A percentile compares a stretch with the other conserved stretches of the same genome.
phyloP scores from a whole-genome alignment of 2,888 invertebrate genomes.

The Eulithis prunata region DNA sequence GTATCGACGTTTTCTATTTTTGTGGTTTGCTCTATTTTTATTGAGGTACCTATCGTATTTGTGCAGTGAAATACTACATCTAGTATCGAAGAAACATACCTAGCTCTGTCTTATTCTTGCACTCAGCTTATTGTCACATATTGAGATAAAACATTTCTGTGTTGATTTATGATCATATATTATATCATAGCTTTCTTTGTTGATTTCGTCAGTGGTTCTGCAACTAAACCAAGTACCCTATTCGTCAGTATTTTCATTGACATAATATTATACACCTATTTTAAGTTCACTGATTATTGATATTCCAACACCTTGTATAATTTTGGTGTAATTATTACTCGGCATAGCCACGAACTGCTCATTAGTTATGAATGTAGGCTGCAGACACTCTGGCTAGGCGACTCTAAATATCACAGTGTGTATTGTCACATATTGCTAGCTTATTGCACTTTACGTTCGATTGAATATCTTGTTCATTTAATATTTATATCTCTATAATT shows the following conservation, averaged over 20 bases:
- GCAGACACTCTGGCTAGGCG: conserved; percentile 19
- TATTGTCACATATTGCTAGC: neutral
- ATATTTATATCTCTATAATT: neutral
- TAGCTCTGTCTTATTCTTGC: no score
- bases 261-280: no score
- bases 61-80: conserved; percentile 11
- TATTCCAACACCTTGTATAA: neutral
- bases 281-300: neutral
- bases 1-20: conserved; percentile 26
- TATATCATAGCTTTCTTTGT: no score
- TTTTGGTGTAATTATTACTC: conserved; percentile 10
- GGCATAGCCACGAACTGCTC: conserved; percentile 9
- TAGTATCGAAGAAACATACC: neutral
- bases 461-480: no score
- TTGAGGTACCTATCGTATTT: conserved; percentile 4
- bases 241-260: no score
- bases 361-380: conserved; percentile 26
- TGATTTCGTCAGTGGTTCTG: no score
- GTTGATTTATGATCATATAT: no score
- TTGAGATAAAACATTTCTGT: no score
- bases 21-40: conserved; percentile 24
- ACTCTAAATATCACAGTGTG: conserved; percentile 7
- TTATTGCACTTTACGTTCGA: neutral
- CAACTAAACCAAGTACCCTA: no score
- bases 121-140: no score